Evolutionary conservation across 2,113 vertebrate genomes (phyloP).

Genomic region (Mionectes macconnelli): DNA sequence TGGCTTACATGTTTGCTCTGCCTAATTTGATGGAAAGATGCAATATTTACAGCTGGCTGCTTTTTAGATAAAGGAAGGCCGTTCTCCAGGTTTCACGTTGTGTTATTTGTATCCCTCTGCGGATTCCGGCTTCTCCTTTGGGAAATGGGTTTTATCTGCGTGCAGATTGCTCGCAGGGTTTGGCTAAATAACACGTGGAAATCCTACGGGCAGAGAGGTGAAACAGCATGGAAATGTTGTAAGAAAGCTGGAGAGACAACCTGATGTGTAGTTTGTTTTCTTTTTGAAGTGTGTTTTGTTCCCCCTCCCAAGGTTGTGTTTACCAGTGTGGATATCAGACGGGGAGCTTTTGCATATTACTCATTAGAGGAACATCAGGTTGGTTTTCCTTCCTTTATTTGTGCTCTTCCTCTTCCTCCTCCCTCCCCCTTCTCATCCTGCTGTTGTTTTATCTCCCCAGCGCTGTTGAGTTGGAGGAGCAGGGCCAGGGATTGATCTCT

Average conservation of each 20-base stretch:
- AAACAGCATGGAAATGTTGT: neutral
- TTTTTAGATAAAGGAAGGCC: neutral
- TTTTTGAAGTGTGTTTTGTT: neutral
- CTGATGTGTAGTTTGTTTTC: neutral
- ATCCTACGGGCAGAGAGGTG: neutral
- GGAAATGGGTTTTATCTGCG: neutral
- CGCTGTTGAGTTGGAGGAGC: neutral
- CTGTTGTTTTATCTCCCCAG: neutral
- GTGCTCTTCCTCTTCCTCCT: slow-evolving; percentile 35
- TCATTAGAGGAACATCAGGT: slow-evolving; percentile 21
- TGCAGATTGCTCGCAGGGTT: neutral
- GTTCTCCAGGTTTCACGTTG: neutral
- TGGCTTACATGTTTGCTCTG: neutral
- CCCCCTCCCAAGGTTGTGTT: neutral
- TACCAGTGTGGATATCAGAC: neutral
- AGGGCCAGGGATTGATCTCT: neutral
- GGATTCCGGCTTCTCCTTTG: neutral
- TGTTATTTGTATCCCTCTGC: neutral
- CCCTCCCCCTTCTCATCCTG: slow-evolving; percentile 24
- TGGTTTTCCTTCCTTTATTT: slow-evolving; percentile 52
- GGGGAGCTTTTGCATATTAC: neutral
- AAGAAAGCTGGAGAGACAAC: neutral
- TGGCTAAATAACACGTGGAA: neutral
- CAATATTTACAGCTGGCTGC: neutral
- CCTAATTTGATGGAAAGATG: neutral